These are phyloP conservation scores for Babylonia areolata DNA, from an alignment of 1,140 invertebrate genomes.

Conservation along the genomic window DNA sequence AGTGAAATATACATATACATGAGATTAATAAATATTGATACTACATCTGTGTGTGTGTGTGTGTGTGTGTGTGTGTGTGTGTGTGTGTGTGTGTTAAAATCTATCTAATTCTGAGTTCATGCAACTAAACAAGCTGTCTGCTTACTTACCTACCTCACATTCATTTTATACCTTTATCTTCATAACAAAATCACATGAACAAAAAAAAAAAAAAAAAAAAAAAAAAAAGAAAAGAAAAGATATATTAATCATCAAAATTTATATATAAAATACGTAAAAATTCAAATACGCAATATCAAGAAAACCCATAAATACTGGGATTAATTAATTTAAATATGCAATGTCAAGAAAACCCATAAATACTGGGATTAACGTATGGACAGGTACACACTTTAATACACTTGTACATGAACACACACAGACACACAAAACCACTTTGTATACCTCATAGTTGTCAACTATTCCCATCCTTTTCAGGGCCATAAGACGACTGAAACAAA, in stretches of 20 bases:
- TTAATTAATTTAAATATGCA: no score
- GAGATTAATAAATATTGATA: not conserved
- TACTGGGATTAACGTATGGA: no score
- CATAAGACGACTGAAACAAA: constrained; percentile 91
- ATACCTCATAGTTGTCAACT: constrained; percentile 95
- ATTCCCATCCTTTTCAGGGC: constrained; percentile 99
- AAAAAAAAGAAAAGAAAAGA: not conserved
- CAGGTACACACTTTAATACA: no score
- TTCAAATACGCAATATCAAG: no score
- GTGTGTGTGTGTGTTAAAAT: not conserved
- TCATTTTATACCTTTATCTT: not conserved
- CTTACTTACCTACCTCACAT: no score
- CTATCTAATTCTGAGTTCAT: not conserved
- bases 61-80: not conserved
- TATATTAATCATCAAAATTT: not conserved
- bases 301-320: no score
- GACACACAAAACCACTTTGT: not conserved
- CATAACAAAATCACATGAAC: not conserved
- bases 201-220: not conserved
- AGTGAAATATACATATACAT: not conserved
- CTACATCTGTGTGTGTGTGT: not conserved
- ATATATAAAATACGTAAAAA: no score
- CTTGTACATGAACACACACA: not conserved
- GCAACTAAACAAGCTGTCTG: no score
- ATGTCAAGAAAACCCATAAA: no score